Conservation (phyloP, 2,888 invertebrate species). For the Pherbina coryleti region DNA sequence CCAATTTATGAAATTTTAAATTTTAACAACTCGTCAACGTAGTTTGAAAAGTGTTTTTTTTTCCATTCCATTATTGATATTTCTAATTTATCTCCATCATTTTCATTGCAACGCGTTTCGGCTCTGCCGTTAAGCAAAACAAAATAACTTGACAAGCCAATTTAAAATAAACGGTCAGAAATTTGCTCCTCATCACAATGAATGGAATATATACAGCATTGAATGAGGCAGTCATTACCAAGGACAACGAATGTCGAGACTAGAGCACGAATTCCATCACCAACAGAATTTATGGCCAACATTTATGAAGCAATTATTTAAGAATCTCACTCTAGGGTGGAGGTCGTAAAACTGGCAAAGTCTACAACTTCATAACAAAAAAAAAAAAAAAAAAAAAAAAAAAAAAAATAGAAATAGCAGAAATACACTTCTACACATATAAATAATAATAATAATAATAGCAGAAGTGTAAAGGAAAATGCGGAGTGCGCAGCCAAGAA, state of each 20-base stretch:
- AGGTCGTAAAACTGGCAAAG: not conserved
- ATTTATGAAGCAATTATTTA: constrained; percentile 52
- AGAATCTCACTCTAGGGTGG: too few relatives aligned
- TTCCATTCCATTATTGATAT: not conserved
- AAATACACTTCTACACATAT: too few relatives aligned
- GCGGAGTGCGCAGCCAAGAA: not conserved
- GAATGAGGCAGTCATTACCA: not conserved
- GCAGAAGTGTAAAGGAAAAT: not conserved
- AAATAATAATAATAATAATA: too few relatives aligned
- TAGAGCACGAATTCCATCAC: constrained; percentile 19
- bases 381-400: not conserved
- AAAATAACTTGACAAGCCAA: constrained; percentile 39
- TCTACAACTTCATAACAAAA: not conserved
- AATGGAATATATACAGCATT: too few relatives aligned
- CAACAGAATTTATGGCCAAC: constrained; percentile 51
- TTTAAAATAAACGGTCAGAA: constrained; percentile 38
- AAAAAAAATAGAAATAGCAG: too few relatives aligned
- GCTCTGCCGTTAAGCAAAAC: not conserved
- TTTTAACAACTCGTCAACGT: constrained; percentile 18
- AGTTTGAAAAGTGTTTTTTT: not conserved
- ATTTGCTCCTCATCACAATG: not conserved
- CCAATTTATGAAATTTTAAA: not conserved
- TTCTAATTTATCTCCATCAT: constrained; percentile 9
- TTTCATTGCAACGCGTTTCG: not conserved
- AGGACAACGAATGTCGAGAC: not conserved